These are phyloP conservation scores for Phasia obesa DNA, from an alignment of 2,888 invertebrate species.

Conservation along the genomic window DNA sequence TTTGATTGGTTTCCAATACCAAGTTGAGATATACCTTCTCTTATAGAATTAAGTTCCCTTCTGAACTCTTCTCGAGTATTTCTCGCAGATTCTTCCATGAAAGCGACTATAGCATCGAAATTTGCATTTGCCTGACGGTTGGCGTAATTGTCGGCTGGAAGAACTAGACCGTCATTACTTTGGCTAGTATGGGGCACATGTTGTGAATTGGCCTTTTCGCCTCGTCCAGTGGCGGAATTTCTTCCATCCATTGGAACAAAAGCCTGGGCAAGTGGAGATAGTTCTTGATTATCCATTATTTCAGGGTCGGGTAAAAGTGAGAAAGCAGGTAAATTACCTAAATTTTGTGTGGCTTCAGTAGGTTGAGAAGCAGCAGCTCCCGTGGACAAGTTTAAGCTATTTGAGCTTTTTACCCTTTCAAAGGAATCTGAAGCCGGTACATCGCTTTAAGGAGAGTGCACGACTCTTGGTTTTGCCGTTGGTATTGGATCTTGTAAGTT, in stretches of 20 bases:
- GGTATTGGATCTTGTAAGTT: not conserved
- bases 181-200: not conserved
- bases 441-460: slow-evolving; percentile 14
- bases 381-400: not conserved
- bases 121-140: too few relatives aligned
- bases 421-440: not conserved
- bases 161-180: not conserved
- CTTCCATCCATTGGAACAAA: not conserved
- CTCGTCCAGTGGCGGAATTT: not conserved
- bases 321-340: not conserved
- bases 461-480: not conserved
- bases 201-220: not conserved
- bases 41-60: not conserved
- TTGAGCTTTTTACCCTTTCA: not conserved
- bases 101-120: not conserved
- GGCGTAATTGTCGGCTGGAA: not conserved
- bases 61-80: slow-evolving; percentile 1
- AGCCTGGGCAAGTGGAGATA: too few relatives aligned
- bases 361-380: not conserved
- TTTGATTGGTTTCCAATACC: not conserved
- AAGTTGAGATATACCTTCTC: not conserved
- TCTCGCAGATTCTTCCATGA: too few relatives aligned
- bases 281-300: not conserved
- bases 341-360: not conserved
- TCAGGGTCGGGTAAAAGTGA: not conserved